These are phyloP conservation scores for Thomomys bottae DNA, from an alignment of 2,113 vertebrate genomes.

Conservation along the genomic window DNA sequence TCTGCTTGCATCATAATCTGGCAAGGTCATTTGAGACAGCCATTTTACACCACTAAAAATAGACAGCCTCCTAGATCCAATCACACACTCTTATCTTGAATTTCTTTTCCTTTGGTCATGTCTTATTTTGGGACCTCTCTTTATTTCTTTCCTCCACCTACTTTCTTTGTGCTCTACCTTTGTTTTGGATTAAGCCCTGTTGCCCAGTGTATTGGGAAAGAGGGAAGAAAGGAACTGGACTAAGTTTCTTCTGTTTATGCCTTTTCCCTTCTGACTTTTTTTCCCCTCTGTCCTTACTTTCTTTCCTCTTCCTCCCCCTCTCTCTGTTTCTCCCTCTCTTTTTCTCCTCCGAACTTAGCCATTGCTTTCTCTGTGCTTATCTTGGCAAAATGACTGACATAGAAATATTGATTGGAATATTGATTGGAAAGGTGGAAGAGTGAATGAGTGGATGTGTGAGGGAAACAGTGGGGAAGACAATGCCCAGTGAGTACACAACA, in stretches of 20 bases:
- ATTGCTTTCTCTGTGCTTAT: neutral
- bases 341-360: neutral
- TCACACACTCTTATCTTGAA: neutral
- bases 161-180: neutral
- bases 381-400: neutral
- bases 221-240: neutral
- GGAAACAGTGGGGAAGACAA: neutral
- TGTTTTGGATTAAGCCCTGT: neutral
- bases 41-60: constrained; percentile 51
- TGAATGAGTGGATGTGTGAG: neutral
- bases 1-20: constrained; percentile 40
- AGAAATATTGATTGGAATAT: neutral
- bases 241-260: neutral
- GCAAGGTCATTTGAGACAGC: constrained; percentile 2
- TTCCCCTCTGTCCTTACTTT: accelerated
- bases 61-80: constrained; percentile 26
- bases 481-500: neutral
- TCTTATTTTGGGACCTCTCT: constrained; percentile 1
- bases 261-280: accelerated
- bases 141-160: neutral
- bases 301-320: accelerated
- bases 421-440: neutral
- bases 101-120: neutral
- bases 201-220: neutral
- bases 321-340: accelerated